These are phyloP conservation scores for Acanthochromis polyacanthus DNA, from an alignment of 2,113 vertebrate species.

Conservation along the genomic window DNA sequence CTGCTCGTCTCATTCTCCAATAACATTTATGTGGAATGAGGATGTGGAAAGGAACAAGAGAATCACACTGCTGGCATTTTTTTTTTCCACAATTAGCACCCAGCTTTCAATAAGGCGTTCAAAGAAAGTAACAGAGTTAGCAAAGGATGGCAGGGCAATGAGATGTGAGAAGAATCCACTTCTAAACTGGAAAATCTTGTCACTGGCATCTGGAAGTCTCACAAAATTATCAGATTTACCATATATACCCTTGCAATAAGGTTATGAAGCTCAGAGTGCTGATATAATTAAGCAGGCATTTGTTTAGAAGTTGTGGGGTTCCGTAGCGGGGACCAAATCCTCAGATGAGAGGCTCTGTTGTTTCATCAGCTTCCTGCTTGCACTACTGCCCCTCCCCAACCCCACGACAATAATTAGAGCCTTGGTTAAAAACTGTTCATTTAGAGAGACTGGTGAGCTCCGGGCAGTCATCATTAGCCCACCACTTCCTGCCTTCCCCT, in stretches of 20 bases:
- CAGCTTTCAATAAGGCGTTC: not conserved
- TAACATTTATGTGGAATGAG: constrained; percentile 1
- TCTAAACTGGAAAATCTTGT: not conserved
- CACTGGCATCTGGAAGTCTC: constrained; percentile 4
- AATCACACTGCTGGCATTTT: constrained; percentile 6
- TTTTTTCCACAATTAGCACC: constrained; percentile 8
- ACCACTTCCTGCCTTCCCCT: constrained; percentile 73
- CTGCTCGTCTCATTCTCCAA: constrained; percentile 26
- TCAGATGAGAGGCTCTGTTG: constrained; percentile 57
- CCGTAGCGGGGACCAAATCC: constrained; percentile 7
- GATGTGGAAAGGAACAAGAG: constrained; percentile 16
- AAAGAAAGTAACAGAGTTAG: not conserved
- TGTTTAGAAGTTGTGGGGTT: constrained; percentile 46
- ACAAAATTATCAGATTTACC: not conserved
- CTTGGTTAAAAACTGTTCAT: constrained; percentile 59
- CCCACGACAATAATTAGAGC: constrained; percentile 71
- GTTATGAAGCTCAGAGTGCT: constrained; percentile 28
- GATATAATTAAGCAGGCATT: constrained; percentile 53
- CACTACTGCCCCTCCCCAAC: constrained; percentile 8
- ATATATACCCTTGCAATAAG: constrained; percentile 28
- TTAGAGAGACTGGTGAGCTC: constrained; percentile 51
- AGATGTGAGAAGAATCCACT: not conserved
- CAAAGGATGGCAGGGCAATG: not conserved
- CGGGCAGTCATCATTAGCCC: constrained; percentile 73
- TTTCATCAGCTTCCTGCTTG: constrained; percentile 37